Percentiles rank a stretch among this genome's conserved stretches.
phyloP scores from a whole-genome alignment of 35 echinoderm and acorn worm genomes.

The Acanthaster planci region DNA sequence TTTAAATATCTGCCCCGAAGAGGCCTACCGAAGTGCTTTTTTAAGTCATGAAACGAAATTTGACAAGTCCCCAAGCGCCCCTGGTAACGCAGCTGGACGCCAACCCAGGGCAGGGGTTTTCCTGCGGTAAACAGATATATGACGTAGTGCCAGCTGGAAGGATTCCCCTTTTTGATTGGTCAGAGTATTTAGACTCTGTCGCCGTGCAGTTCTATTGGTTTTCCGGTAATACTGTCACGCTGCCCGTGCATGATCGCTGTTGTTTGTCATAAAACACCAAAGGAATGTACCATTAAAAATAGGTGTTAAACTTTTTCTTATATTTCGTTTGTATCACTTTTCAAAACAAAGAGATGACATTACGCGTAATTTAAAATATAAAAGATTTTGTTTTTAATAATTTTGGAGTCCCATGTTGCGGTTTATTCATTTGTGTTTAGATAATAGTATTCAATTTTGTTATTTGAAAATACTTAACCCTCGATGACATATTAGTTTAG shows the following conservation, averaged over 20 bases:
- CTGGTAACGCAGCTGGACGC: slow-evolving; percentile 7
- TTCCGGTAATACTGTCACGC: background rate
- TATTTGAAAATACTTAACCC: background rate
- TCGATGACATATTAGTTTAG: background rate
- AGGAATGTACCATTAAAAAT: slow-evolving; percentile 5
- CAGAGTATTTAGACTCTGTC: slow-evolving; percentile 22
- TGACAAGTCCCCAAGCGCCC: background rate
- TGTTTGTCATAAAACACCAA: slow-evolving; percentile 13
- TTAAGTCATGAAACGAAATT: background rate
- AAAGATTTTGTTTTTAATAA: too few species aligned
- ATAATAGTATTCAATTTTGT: too few species aligned
- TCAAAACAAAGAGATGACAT: too few species aligned
- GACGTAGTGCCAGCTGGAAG: slow-evolving; percentile 2
- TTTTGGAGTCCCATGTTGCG: too few species aligned
- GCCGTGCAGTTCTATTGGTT: background rate
- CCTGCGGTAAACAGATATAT: slow-evolving; percentile 24
- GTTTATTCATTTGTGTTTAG: too few species aligned
- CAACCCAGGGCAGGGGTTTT: background rate
- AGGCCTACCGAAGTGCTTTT: too few species aligned
- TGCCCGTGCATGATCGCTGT: slow-evolving; percentile 11
- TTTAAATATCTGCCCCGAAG: too few species aligned
- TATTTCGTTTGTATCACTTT: too few species aligned
- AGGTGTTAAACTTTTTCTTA: background rate
- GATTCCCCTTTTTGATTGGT: slow-evolving; percentile 28
- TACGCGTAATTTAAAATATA: too few species aligned